These are phyloP conservation scores for Paraescarpia echinospica DNA, from an alignment of 1,140 invertebrate genomes.

Conservation along the genomic window DNA sequence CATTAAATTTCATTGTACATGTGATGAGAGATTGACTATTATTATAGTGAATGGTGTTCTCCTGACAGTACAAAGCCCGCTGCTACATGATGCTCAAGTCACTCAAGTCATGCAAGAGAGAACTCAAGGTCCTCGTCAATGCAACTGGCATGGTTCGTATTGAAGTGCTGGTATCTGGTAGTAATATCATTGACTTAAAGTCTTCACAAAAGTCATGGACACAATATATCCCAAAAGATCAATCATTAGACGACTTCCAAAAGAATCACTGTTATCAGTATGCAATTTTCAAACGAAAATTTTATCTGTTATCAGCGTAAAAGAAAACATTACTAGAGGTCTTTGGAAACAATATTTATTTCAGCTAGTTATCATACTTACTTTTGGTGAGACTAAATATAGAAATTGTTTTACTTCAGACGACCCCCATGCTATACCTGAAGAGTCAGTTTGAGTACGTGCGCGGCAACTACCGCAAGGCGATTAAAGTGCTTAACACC, in stretches of 20 bases:
- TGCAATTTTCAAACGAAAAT: no score
- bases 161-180: not conserved
- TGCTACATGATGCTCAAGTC: conserved; percentile 57
- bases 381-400: not conserved
- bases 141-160: conserved; percentile 41
- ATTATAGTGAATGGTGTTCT: conserved; percentile 16
- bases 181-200: not conserved
- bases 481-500: conserved; percentile 69
- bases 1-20: not conserved
- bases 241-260: no score
- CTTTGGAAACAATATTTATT: no score
- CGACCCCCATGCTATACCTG: conserved; percentile 41
- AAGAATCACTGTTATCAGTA: no score
- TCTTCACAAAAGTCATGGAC: not conserved
- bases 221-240: not conserved
- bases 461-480: conserved; percentile 69
- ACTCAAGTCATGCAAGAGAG: conserved; percentile 57
- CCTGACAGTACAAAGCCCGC: conserved; percentile 55
- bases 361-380: no score
- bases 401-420: conserved; percentile 8
- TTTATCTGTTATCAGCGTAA: no score
- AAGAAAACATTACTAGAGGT: no score
- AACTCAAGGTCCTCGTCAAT: conserved; percentile 55
- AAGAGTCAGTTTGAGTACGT: conserved; percentile 74
- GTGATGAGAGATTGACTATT: not conserved